Percentiles rank a stretch among this genome's conserved stretches.
Conservation (phyloP, 2,797 vertebrate species). For the Poeciliopsis gracilis region DNA sequence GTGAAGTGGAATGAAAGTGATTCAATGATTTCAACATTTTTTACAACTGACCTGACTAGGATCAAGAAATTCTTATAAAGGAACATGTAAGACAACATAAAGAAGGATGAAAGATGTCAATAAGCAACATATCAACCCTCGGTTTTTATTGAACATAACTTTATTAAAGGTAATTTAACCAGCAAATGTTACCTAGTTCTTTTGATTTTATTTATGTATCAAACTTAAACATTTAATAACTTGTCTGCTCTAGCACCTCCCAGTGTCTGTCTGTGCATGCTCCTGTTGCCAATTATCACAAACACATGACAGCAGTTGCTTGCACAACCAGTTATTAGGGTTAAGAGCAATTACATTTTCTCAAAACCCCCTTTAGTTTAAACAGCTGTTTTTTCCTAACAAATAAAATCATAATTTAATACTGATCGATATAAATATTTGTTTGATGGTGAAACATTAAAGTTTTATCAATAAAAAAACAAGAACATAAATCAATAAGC, state of each 20-base stretch:
- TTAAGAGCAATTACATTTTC: neutral
- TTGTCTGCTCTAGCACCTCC: neutral
- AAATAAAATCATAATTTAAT: neutral
- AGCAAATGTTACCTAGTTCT: neutral
- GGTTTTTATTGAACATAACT: neutral
- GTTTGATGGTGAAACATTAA: neutral
- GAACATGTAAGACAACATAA: neutral
- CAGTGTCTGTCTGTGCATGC: neutral
- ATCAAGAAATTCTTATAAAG: neutral
- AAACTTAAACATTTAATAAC: neutral
- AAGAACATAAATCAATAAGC: neutral
- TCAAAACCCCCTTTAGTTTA: neutral
- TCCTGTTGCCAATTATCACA: constrained; percentile 1
- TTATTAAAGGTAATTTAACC: neutral
- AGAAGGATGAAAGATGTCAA: neutral
- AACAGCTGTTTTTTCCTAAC: neutral
- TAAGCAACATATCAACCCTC: neutral
- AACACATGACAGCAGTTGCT: neutral
- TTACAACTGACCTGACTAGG: neutral
- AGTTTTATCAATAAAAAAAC: neutral
- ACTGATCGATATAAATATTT: neutral
- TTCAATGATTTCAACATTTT: neutral
- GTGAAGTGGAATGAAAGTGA: neutral
- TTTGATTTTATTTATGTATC: neutral
- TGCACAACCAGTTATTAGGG: neutral